Evolutionary conservation across 2,888 invertebrate species (phyloP), one percentile per base, ranked within the genome.

Genomic region (Aporophyla lueneburgensis): DNA sequence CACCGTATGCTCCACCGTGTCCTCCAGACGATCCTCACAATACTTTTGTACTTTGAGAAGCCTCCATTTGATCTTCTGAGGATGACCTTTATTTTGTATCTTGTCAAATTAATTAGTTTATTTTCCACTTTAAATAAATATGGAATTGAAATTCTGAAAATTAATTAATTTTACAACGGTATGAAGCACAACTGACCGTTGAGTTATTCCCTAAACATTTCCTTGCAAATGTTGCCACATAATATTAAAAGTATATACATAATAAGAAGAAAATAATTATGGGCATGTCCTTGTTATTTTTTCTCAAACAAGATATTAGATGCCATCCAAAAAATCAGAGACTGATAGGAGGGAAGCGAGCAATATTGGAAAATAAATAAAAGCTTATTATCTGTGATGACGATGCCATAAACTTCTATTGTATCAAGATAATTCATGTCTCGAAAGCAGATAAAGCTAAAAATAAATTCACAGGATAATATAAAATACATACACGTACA

Each of bases 351-450:
- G 53, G 24, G 56, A 59, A 76, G 71, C 67, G 72, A 68, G 76
- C 61, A 78, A 72, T 80, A 74, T 78, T 75, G 71, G 69, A 67
- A 74, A 76, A 74, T 69, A 78, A 69, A 76, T 76, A 75, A 71
- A 80, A 78, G 53, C 79, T 72, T 84, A 75, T 86, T 84, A 86
- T 75, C 73, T 71, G 43, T n/a, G 66, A 82, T 86, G 86, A 86
- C 78, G 75, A 69, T 51, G 81, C 77, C 70, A 61, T 83, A 78
- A 81, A 70, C 19, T 70, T 53, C 66, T 69, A 59, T 71, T 58
- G 68, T 81, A 71, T 78, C 43, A 68, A 74, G 71, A 65, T 74
- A 54, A 74, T 61, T 51, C 21, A 24, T 63, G 56, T 77, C 56
- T 69, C 61, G 69, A 54, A 49, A 43, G 53, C 49, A 14, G 56